Base-by-base conservation (phyloP, 2,797 vertebrate genomes). In the Anguilla obscura region DNA sequence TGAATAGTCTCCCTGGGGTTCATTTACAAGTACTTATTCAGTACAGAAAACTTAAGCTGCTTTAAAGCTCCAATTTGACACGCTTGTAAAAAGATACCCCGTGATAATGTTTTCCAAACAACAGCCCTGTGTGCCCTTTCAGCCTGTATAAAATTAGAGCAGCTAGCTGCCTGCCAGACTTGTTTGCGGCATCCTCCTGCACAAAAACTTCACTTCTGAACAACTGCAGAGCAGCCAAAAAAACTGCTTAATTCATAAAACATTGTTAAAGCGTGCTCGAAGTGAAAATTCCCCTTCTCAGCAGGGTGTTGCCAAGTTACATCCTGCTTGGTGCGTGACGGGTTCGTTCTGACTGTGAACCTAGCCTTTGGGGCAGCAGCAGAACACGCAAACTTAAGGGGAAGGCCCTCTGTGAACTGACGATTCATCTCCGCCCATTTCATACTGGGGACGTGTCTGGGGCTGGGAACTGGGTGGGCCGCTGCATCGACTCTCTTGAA, bases 1-100 rank as follows among this genome's bases (percentile, higher is more conserved):
- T 76, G 63, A 69, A 33, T 76, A 76, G 27, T 36, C 2, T 76
- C 71, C 71, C 71, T 21, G 33, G 71, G 33, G 71, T 76, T 76
- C 71, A 33, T 76, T 36, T 76, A 69, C 33, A 33, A 76, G 33
- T 18, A 36, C 71, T 33, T 76, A 76, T 76, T 36, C 71, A 76
- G 9, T 76, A 76, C 66, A 71, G n/a, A 14, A 76, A 33, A 76
- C 33, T 76, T 76, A 33, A 36, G 33, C 33, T 33, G 33, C 21
- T 33, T 33, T 76, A 76, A 76, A 76, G 18, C 76, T 24, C 76
- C 40, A 80, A 80, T 80, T 21, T 80, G 76, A 80, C 76, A 80
- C 21, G 33, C 76, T 80, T 80, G 33, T 45, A 80, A 80, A 80
- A 80, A 76, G 30, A 76, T 76, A 80, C 5, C 76, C 40, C 2